Evolutionary conservation across 2,113 vertebrate species (phyloP).

Genomic region (Scalopus aquaticus): DNA sequence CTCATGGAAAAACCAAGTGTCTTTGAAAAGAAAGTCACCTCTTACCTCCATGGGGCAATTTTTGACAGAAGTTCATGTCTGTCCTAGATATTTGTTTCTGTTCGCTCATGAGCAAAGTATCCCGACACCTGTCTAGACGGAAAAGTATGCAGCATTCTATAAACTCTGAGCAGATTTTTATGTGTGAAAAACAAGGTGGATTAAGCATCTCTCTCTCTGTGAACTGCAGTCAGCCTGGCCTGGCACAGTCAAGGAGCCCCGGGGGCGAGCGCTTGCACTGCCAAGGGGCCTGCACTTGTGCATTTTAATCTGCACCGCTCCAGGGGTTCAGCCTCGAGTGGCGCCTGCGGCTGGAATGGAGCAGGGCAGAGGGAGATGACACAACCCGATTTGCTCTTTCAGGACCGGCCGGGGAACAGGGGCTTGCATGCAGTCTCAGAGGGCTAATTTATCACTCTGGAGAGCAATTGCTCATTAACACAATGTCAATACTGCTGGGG

Average conservation of each 20-base stretch:
- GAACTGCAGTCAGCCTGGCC: conserved; percentile 73
- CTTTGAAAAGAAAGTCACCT: neutral
- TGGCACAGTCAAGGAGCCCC: conserved; percentile 73
- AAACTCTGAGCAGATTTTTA: neutral
- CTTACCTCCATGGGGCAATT: too few species aligned
- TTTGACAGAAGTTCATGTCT: too few species aligned
- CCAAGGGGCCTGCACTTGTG: neutral
- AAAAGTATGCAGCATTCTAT: too few species aligned
- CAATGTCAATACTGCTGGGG: conserved; percentile 66
- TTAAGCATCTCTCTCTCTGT: conserved; percentile 50
- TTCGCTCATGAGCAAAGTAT: too few species aligned
- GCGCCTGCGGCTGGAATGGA: conserved; percentile 76
- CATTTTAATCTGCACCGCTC: conserved; percentile 78
- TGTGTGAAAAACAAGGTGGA: conserved; percentile 46
- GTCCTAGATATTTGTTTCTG: too few species aligned
- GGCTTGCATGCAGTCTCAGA: conserved; percentile 84
- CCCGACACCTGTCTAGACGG: too few species aligned
- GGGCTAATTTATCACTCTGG: conserved; percentile 76
- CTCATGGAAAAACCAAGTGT: neutral
- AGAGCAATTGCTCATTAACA: conserved; percentile 77
- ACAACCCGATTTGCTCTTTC: conserved; percentile 79
- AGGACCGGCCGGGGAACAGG: conserved; percentile 80
- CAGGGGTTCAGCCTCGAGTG: too few species aligned
- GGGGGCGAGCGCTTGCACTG: too few species aligned
- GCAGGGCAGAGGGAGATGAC: conserved; percentile 45